Conservation (phyloP, 2,113 vertebrate species). For the Gymnarchus niloticus region DNA sequence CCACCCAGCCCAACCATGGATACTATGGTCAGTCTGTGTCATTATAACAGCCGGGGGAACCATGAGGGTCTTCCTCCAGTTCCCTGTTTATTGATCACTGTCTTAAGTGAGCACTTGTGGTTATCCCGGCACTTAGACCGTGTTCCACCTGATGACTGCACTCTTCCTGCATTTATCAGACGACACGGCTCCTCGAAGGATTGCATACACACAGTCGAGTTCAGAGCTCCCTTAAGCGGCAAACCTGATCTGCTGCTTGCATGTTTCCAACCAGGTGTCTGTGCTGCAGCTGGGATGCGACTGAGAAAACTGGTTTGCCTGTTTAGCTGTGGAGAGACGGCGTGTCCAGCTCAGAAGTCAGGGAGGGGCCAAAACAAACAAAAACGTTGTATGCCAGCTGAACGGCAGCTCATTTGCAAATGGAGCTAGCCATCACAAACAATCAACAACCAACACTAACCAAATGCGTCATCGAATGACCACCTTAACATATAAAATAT, state of each 20-base stretch:
- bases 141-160: neutral
- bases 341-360: neutral
- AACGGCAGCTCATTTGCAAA: neutral
- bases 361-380: neutral
- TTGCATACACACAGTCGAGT: neutral
- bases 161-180: neutral
- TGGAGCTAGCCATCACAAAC: neutral
- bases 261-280: conserved; percentile 13
- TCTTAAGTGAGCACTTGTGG: neutral
- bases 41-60: neutral
- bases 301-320: conserved; percentile 25
- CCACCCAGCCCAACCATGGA: neutral
- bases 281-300: neutral
- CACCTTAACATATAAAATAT: neutral
- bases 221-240: neutral
- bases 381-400: neutral
- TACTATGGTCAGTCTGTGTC: neutral
- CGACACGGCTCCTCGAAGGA: too few species aligned
- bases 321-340: conserved; percentile 13
- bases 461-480: neutral
- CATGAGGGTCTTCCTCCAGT: neutral
- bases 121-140: neutral
- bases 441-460: neutral
- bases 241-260: conserved; percentile 35
- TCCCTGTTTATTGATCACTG: neutral